phyloP scores from a whole-genome alignment of 2,888 invertebrate genomes.

The Baronia brevicornis region DNA sequence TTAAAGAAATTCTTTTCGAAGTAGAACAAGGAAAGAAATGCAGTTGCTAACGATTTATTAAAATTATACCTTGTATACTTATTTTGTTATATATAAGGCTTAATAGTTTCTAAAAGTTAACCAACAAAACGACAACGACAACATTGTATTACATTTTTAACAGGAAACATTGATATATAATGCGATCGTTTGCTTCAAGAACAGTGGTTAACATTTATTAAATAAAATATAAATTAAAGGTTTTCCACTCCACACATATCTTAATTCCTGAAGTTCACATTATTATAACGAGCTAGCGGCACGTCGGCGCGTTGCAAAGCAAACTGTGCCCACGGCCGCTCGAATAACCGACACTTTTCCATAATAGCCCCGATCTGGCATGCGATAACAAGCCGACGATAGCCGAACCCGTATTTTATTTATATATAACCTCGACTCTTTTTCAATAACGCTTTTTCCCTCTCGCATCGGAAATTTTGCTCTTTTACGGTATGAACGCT shows the following conservation, averaged over 20 bases:
- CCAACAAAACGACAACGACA: too few relatives aligned
- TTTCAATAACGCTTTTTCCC: conserved; percentile 73
- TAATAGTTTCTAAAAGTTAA: too few relatives aligned
- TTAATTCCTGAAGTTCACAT: conserved; percentile 72
- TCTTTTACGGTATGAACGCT: conserved; percentile 63
- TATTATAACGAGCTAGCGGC: conserved; percentile 72
- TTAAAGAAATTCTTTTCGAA: conserved; percentile 70
- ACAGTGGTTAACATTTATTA: too few relatives aligned
- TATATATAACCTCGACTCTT: conserved; percentile 71
- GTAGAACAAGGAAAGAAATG: conserved; percentile 39
- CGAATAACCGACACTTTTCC: conserved; percentile 68
- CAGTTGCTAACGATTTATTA: conserved; percentile 29
- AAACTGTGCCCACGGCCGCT: conserved; percentile 68
- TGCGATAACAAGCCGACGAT: conserved; percentile 76
- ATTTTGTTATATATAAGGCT: too few relatives aligned
- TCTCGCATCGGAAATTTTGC: conserved; percentile 66
- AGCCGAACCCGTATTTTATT: conserved; percentile 76
- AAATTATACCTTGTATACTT: conserved; percentile 8
- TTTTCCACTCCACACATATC: conserved; percentile 60
- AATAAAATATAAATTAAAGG: too few relatives aligned
- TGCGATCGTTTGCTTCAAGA: too few relatives aligned
- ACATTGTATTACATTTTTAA: too few relatives aligned
- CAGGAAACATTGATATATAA: too few relatives aligned
- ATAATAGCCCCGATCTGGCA: conserved; percentile 69
- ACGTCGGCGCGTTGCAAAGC: conserved; percentile 57